Evolutionary conservation across 2,888 invertebrate genomes (phyloP), one percentile per base, ranked within the genome.

Genomic region (Eupithecia subfuscata): DNA sequence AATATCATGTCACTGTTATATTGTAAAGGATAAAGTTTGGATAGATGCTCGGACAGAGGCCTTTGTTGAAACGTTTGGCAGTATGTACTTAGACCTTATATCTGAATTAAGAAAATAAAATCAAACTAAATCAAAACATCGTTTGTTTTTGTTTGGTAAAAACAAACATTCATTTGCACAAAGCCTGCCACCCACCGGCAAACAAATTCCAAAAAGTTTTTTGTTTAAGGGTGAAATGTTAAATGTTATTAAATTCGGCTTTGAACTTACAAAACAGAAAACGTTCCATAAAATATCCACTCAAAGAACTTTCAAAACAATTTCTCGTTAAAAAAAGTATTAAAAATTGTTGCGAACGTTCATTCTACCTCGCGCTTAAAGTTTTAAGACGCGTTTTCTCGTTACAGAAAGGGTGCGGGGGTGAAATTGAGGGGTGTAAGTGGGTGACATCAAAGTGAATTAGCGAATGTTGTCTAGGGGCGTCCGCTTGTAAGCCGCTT

Each of bases 381-480:
- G 86, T 92, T 92, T 92, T 90, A 91, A 91, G 92, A 90, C 90
- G 88, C 88, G 89, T 93, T 92, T 93, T 91, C 92, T 93, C 92
- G 91, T 92, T 91, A 92, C 88, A 82, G 81, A 80, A 80, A 79
- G 84, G 81, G 83, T 82, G 81, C 84, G 82, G 82, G 78, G 81
- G 81, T 74, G 73, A 69, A 79, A 80, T 76, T 76, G 81, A 83
- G 85, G 84, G 85, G 86, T 82, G 84, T 81, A 86, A 86, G 89
- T 68, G 91, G 90, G 88, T 85, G 88, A 94, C 92, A 94, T 95
- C 94, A 95, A 95, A 95, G 94, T 90, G 93, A 95, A 94, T 95
- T 94, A 95, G 91, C 92, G 92, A 93, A 92, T 93, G 94, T 94
- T 94, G 93, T 94, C 93, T 93, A 90, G 91, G 93, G 93, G 94